Conservation (phyloP, 2,113 vertebrate species). For the Hiodon tergisus region DNA sequence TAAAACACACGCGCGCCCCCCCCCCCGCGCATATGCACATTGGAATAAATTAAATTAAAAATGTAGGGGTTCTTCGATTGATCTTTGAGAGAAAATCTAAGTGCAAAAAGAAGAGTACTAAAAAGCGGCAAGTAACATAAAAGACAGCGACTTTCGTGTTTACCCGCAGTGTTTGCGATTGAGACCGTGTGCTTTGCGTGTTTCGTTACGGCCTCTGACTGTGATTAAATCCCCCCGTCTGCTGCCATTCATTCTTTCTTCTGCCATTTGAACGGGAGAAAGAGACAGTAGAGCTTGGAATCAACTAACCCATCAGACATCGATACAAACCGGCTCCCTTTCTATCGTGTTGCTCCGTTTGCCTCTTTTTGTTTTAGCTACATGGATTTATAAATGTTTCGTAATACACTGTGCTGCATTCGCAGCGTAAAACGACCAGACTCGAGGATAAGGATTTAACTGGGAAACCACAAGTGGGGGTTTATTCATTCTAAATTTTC, state of each 20-base stretch:
- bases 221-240: conserved; percentile 3
- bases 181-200: not conserved
- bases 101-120: not conserved
- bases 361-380: not conserved
- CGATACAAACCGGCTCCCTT: not conserved
- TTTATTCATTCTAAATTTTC: not conserved
- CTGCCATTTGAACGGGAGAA: conserved; percentile 18
- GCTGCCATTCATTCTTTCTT: conserved; percentile 23
- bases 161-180: not conserved
- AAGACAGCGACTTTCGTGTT: not conserved
- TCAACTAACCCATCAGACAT: not conserved
- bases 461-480: not conserved
- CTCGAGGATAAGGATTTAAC: conserved; percentile 9
- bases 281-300: conserved; percentile 18
- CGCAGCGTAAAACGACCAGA: not conserved
- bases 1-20: too few species aligned
- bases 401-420: conserved; percentile 14
- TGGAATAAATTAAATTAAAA: too few species aligned
- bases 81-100: too few species aligned
- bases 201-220: conserved; percentile 9
- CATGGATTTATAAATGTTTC: conserved; percentile 24
- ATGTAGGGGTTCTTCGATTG: too few species aligned
- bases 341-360: not conserved
- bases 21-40: too few species aligned
- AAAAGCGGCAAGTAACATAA: not conserved